phyloP scores from a whole-genome alignment of 1,140 invertebrate genomes.

The Cotesia glomerata region DNA sequence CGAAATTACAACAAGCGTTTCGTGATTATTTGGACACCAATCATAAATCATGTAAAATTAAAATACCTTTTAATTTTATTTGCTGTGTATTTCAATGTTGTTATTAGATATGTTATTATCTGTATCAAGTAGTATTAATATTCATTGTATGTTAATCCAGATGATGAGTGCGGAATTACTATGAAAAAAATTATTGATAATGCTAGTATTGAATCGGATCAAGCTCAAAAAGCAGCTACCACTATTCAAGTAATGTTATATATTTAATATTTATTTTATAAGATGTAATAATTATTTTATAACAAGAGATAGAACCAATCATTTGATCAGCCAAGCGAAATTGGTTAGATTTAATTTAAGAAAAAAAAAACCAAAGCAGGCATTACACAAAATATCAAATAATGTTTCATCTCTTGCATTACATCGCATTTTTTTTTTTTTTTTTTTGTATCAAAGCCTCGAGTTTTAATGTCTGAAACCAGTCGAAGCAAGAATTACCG shows the following conservation, averaged over 20 bases:
- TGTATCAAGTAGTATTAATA: background rate
- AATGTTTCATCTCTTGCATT: too few relatives aligned
- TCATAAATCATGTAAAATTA: slow-evolving; percentile 21
- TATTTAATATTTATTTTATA: background rate
- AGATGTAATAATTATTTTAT: background rate
- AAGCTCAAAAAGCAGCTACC: slow-evolving; percentile 55
- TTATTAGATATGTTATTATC: too few relatives aligned
- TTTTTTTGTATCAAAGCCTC: too few relatives aligned
- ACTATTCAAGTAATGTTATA: slow-evolving; percentile 52
- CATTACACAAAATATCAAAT: too few relatives aligned
- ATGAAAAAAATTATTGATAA: slow-evolving; percentile 58
- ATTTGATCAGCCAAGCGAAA: too few relatives aligned
- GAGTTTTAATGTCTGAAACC: too few relatives aligned
- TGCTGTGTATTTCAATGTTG: too few relatives aligned
- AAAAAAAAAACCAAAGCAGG: too few relatives aligned
- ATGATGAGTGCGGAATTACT: slow-evolving; percentile 41
- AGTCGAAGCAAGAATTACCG: too few relatives aligned
- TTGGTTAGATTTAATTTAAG: too few relatives aligned
- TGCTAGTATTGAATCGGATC: slow-evolving; percentile 53
- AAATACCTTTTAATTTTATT: too few relatives aligned
- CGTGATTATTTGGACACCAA: slow-evolving; percentile 46
- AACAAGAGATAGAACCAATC: background rate
- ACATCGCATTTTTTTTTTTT: too few relatives aligned
- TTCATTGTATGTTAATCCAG: background rate
- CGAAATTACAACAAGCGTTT: slow-evolving; percentile 50